A percentile compares a stretch with the other conserved stretches of the same genome.
Evolutionary conservation across 2,113 vertebrate species (phyloP).

Genomic region (Paramisgurnus dabryanus): DNA sequence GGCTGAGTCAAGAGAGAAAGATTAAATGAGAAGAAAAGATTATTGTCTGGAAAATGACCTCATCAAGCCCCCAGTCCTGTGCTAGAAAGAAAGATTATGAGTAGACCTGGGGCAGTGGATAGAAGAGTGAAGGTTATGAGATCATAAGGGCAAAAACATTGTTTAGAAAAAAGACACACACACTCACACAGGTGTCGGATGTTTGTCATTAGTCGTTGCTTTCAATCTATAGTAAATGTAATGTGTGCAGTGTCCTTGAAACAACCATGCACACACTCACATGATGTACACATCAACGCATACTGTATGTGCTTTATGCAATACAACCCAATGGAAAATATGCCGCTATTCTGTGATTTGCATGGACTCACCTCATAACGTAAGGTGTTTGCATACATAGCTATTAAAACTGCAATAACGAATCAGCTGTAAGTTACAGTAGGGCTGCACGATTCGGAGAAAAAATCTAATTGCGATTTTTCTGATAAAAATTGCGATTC

Average conservation of each 20-base stretch:
- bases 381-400: slow-evolving; percentile 11
- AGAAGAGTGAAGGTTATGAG: slow-evolving; percentile 28
- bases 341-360: neutral
- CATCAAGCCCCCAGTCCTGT: slow-evolving; percentile 18
- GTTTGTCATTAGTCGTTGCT: slow-evolving; percentile 22
- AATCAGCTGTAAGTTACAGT: slow-evolving; percentile 26
- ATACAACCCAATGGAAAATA: neutral
- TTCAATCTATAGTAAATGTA: neutral
- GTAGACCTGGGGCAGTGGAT: slow-evolving; percentile 5
- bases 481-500: too few relatives aligned
- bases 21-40: slow-evolving; percentile 28
- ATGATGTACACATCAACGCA: neutral
- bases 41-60: slow-evolving; percentile 41
- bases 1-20: slow-evolving; percentile 8
- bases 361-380: slow-evolving; percentile 15
- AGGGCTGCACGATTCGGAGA: too few relatives aligned
- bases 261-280: slow-evolving; percentile 4
- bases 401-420: neutral
- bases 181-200: neutral
- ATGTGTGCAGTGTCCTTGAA: slow-evolving; percentile 31
- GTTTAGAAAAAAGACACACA: slow-evolving; percentile 20
- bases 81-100: slow-evolving; percentile 40
- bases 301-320: neutral
- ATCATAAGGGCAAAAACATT: slow-evolving; percentile 12
- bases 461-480: too few relatives aligned